Evolutionary conservation across 1,140 invertebrate species (phyloP).

Genomic region (Papilio dardanus): DNA sequence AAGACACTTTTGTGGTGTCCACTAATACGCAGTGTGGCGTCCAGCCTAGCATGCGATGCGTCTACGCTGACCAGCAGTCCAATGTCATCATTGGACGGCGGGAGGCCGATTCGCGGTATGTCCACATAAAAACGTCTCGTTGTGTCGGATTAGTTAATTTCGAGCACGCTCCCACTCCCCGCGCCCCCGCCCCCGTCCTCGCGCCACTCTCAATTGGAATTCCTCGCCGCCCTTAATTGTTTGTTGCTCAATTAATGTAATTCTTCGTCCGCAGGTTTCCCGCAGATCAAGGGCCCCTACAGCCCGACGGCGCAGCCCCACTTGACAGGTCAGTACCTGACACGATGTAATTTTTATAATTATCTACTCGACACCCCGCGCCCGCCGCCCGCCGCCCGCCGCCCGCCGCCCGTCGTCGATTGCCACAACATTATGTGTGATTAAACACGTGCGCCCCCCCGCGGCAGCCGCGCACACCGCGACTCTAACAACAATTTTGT

Average conservation of each 20-base stretch:
- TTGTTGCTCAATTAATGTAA: constrained; percentile 63
- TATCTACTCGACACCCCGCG: constrained; percentile 13
- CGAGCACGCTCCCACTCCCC: not conserved
- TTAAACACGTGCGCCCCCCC: not conserved
- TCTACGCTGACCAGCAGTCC: not conserved
- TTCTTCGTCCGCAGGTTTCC: constrained; percentile 74
- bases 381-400: not conserved
- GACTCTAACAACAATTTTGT: constrained; percentile 4
- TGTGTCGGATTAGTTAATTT: constrained; percentile 22
- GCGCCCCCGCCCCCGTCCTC: constrained; percentile 36
- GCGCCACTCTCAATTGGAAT: constrained; percentile 64
- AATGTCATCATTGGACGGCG: not conserved
- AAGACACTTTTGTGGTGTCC: too few relatives aligned
- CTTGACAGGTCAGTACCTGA: constrained; percentile 65
- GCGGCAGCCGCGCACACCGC: not conserved
- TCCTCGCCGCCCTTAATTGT: constrained; percentile 60
- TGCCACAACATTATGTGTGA: constrained; percentile 23
- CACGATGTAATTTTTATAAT: constrained; percentile 41
- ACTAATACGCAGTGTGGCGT: too few relatives aligned
- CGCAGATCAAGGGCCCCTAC: constrained; percentile 79
- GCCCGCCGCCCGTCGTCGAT: not conserved
- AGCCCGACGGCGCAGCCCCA: constrained; percentile 72
- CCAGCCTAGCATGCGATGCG: too few relatives aligned
- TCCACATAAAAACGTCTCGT: not conserved
- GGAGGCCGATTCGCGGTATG: not conserved